These are phyloP conservation scores for Burhinus bistriatus DNA, from an alignment of 2,113 vertebrate species.

Conservation along the genomic window DNA sequence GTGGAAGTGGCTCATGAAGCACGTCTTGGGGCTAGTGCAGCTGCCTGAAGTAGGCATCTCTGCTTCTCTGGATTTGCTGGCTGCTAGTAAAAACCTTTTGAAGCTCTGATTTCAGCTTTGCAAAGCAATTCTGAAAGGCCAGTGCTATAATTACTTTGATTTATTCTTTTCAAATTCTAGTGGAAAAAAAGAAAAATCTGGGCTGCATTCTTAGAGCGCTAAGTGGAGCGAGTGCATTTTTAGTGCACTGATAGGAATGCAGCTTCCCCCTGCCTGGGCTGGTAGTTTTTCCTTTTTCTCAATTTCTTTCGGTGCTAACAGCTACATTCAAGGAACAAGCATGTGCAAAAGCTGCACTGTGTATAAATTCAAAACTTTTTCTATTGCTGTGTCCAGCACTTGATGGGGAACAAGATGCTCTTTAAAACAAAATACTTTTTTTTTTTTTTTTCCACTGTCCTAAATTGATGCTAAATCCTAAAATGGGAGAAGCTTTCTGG, in stretches of 20 bases:
- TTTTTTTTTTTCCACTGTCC: constrained; percentile 14
- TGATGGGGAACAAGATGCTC: not conserved
- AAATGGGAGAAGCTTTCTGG: constrained; percentile 50
- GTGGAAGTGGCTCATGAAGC: constrained; percentile 38
- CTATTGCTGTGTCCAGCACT: not conserved
- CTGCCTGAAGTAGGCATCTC: constrained; percentile 46
- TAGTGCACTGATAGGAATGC: not conserved
- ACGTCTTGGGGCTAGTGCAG: constrained; percentile 39
- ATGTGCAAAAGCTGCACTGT: not conserved
- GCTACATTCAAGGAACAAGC: not conserved
- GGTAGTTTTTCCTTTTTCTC: not conserved
- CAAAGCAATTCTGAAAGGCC: constrained; percentile 50
- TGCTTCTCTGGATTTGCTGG: constrained; percentile 54
- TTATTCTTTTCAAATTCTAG: constrained; percentile 52
- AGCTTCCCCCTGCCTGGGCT: not conserved
- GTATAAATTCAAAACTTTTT: not conserved
- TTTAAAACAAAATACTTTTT: not conserved
- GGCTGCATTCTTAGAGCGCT: constrained; percentile 9
- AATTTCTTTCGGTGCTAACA: not conserved
- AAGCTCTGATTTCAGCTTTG: constrained; percentile 62
- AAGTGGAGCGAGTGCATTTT: not conserved
- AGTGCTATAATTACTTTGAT: constrained; percentile 59
- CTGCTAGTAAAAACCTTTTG: constrained; percentile 54
- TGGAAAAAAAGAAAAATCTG: constrained; percentile 29
- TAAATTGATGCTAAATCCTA: not conserved